Evolutionary conservation across 2,797 vertebrate species (phyloP).

Genomic region (Chaetophractus vellerosus): DNA sequence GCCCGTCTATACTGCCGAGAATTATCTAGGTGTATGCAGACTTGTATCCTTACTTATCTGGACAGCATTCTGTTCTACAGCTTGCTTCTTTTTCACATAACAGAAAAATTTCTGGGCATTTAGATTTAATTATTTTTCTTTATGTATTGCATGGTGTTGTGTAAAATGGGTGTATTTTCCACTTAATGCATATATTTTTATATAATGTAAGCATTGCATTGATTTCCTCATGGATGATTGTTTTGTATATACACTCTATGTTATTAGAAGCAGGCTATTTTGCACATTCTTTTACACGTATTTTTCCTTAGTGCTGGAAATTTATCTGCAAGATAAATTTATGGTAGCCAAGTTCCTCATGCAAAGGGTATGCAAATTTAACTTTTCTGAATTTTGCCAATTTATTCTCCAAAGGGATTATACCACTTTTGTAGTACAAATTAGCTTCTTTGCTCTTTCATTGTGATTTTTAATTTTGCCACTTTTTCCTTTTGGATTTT

Average conservation of each 20-base stretch:
- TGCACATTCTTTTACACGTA: not conserved
- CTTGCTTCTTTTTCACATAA: not conserved
- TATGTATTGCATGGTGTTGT: not conserved
- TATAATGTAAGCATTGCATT: not conserved
- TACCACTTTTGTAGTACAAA: not conserved
- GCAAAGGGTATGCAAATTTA: not conserved
- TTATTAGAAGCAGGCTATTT: not conserved
- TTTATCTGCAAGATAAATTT: constrained; percentile 38
- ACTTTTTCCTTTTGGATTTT: not conserved
- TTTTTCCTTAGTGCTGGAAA: not conserved
- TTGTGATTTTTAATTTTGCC: constrained; percentile 15
- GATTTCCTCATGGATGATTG: not conserved
- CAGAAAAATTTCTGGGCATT: not conserved
- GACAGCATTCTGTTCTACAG: not conserved
- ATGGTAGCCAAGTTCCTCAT: not conserved
- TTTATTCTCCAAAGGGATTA: not conserved
- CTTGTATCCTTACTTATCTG: constrained; percentile 35
- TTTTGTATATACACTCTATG: not conserved
- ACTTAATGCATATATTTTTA: not conserved
- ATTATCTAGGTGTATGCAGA: not conserved
- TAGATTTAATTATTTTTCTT: constrained; percentile 23
- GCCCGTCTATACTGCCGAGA: not conserved
- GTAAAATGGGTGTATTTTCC: not conserved
- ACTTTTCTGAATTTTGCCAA: constrained; percentile 41
- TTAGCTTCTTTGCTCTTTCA: not conserved